These are phyloP conservation scores for Chaenocephalus aceratus DNA, from an alignment of 2,113 vertebrate species.

Conservation along the genomic window DNA sequence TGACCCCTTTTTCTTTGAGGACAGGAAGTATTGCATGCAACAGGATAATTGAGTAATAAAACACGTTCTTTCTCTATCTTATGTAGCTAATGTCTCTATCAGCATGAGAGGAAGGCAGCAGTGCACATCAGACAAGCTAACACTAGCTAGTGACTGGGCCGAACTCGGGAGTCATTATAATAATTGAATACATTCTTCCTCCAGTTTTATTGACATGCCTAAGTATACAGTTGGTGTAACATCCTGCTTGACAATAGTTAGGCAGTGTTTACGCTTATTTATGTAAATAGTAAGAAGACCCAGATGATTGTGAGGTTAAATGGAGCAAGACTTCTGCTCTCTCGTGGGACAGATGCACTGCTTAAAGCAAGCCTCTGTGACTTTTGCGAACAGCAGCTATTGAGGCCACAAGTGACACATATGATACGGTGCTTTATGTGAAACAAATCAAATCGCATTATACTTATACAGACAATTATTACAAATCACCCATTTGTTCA, in stretches of 20 bases:
- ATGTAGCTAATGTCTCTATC: constrained; percentile 2
- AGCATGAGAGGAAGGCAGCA: background rate
- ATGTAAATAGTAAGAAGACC: background rate
- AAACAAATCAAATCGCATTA: background rate
- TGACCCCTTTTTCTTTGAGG: background rate
- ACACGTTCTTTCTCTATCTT: constrained; percentile 16
- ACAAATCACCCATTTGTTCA: too few species aligned
- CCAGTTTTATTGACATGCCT: constrained; percentile 1
- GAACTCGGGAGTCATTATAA: constrained; percentile 1
- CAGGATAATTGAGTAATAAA: constrained; percentile 24
- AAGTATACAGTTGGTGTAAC: background rate
- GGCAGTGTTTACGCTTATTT: background rate
- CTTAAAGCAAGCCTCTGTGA: background rate
- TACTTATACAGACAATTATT: too few species aligned
- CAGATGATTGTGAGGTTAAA: background rate
- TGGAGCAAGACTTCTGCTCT: background rate
- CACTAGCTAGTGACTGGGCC: background rate
- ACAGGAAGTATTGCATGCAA: constrained; percentile 10
- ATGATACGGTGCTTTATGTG: background rate
- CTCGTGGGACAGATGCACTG: background rate
- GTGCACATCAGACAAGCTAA: constrained; percentile 23
- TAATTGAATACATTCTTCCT: constrained; percentile 8
- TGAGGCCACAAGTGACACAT: background rate
- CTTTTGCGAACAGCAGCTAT: background rate
- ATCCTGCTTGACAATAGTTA: background rate